Conservation (phyloP, 2,888 invertebrate genomes). For the Drosophila formosana region DNA sequence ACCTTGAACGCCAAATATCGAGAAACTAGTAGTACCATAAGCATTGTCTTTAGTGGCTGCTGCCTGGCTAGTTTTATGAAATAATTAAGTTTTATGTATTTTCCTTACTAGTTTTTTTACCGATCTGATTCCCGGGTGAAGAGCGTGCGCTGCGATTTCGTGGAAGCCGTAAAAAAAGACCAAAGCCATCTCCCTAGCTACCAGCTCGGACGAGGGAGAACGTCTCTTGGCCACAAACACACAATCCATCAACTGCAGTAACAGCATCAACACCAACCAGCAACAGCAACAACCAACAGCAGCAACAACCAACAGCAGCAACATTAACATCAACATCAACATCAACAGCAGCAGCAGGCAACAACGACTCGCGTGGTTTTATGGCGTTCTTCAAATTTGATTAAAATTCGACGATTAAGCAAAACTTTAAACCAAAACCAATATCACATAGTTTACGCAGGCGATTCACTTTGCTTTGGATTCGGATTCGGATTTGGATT, state of each 20-base stretch:
- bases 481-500: constrained; percentile 37
- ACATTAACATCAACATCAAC: background rate
- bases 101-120: constrained; percentile 73
- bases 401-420: constrained; percentile 76
- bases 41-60: constrained; percentile 36
- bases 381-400: constrained; percentile 72
- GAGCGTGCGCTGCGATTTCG: constrained; percentile 62
- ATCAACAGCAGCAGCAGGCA: constrained; percentile 25
- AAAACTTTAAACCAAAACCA: constrained; percentile 41
- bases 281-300: background rate
- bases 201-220: constrained; percentile 26
- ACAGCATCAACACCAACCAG: constrained; percentile 19
- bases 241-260: constrained; percentile 52
- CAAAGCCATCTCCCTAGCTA: constrained; percentile 40
- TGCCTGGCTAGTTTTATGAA: constrained; percentile 71
- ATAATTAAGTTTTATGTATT: constrained; percentile 81
- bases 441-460: constrained; percentile 55
- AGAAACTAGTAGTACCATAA: constrained; percentile 46
- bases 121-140: constrained; percentile 52
- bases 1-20: constrained; percentile 37
- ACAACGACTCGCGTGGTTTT: constrained; percentile 48
- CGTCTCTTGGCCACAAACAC: constrained; percentile 26
- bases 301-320: background rate
- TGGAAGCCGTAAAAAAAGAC: constrained; percentile 72
- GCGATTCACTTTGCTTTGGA: constrained; percentile 36